Conservation (phyloP, 2,113 vertebrate genomes). For the Peromyscus californicus region DNA sequence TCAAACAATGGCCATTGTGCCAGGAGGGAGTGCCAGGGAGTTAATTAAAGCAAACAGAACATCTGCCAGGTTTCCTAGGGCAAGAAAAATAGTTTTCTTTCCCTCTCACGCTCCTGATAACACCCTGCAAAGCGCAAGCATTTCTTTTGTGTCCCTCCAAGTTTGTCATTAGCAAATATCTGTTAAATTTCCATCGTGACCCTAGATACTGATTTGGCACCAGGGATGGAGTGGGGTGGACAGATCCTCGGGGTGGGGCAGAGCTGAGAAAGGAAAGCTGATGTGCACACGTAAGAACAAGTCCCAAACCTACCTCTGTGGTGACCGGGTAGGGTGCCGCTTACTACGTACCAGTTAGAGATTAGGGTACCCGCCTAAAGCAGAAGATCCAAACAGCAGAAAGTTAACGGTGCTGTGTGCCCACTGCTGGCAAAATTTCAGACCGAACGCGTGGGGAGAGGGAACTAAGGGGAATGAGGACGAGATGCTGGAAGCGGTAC, state of each 20-base stretch:
- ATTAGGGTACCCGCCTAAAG: not conserved
- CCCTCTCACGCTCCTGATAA: not conserved
- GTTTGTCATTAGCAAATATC: not conserved
- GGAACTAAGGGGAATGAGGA: not conserved
- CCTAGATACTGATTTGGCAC: not conserved
- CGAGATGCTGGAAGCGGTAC: not conserved
- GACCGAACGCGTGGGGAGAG: not conserved
- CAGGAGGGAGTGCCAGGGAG: slow-evolving; percentile 36
- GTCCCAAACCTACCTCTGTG: not conserved
- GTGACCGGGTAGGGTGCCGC: not conserved
- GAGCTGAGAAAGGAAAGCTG: not conserved
- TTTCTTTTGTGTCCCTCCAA: slow-evolving; percentile 36
- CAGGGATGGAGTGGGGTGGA: not conserved
- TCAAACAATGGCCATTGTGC: slow-evolving; percentile 51
- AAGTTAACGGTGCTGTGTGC: not conserved
- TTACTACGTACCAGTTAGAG: not conserved
- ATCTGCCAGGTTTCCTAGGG: slow-evolving; percentile 60
- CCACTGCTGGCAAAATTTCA: not conserved
- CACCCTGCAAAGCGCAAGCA: not conserved
- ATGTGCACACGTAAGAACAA: not conserved
- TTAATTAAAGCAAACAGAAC: slow-evolving; percentile 58
- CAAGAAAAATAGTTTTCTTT: slow-evolving; percentile 49
- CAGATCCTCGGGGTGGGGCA: not conserved
- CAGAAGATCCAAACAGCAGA: not conserved
- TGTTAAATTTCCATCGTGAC: not conserved